phyloP scores from a whole-genome alignment of 2,797 vertebrate genomes.

The Neosilurus hyrtlii region DNA sequence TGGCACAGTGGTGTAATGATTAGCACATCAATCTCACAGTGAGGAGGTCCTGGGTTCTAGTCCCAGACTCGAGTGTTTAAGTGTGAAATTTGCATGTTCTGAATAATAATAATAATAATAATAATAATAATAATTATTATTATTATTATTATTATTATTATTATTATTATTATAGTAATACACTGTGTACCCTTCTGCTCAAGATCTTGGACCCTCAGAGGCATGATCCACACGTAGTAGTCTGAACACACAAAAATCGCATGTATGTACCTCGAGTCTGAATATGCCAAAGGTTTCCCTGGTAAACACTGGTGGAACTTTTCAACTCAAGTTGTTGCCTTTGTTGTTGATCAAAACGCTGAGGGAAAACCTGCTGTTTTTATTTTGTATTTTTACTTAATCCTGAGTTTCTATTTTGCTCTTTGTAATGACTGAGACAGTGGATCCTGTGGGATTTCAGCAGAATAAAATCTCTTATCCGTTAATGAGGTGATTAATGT shows the following conservation, averaged over 20 bases:
- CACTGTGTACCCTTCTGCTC: too few species aligned
- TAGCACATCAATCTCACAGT: too few species aligned
- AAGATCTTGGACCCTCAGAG: neutral
- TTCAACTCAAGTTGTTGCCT: neutral
- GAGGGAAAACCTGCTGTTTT: neutral
- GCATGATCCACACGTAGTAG: neutral
- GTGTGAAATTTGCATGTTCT: too few species aligned
- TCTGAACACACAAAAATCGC: neutral
- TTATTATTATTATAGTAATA: too few species aligned
- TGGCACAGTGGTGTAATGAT: too few species aligned
- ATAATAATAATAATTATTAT: too few species aligned
- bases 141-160: too few species aligned
- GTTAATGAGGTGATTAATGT: slow-evolving; percentile 35
- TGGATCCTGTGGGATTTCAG: slow-evolving; percentile 16
- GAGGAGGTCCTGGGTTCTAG: too few species aligned
- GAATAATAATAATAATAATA: too few species aligned
- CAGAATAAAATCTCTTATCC: slow-evolving; percentile 12
- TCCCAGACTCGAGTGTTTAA: too few species aligned
- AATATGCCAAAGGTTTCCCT: neutral
- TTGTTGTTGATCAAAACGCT: neutral
- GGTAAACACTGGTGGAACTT: neutral
- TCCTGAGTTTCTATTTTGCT: neutral
- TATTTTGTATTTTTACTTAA: neutral
- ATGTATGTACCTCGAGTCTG: neutral
- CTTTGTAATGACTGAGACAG: slow-evolving; percentile 4